phyloP scores from a whole-genome alignment of 2,113 vertebrate genomes.

The Channa argus region DNA sequence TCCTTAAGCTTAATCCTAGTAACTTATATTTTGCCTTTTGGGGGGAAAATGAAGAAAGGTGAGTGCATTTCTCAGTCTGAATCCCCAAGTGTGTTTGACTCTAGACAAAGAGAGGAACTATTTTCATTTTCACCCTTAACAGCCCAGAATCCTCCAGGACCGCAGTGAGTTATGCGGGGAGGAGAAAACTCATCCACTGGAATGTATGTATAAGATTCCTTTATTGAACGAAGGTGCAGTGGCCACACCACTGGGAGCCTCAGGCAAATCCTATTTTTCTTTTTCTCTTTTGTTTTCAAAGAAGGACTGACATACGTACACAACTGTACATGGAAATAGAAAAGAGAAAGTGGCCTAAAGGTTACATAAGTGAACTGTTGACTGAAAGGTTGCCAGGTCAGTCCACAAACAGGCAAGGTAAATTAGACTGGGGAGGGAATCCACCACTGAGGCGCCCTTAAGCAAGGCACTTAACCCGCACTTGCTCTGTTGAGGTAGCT shows the following conservation, averaged over 20 bases:
- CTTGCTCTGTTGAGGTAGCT: slow-evolving; percentile 22
- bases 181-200: slow-evolving; percentile 29
- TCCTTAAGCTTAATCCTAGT: slow-evolving; percentile 51
- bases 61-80: slow-evolving; percentile 42
- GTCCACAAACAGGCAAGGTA: slow-evolving; percentile 31
- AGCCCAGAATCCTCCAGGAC: slow-evolving; percentile 47
- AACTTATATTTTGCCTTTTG: slow-evolving; percentile 43
- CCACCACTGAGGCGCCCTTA: slow-evolving; percentile 42
- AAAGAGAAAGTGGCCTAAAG: slow-evolving; percentile 27
- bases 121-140: slow-evolving; percentile 59
- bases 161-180: slow-evolving; percentile 29
- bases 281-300: slow-evolving; percentile 29
- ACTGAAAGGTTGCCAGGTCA: slow-evolving; percentile 16
- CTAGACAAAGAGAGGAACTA: slow-evolving; percentile 50
- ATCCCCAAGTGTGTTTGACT: slow-evolving; percentile 56
- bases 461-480: slow-evolving; percentile 49
- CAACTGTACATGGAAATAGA: background rate
- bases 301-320: slow-evolving; percentile 21
- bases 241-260: slow-evolving; percentile 46
- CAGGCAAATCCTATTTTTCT: slow-evolving; percentile 45
- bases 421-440: slow-evolving; percentile 55
- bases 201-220: slow-evolving; percentile 56
- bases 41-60: slow-evolving; percentile 47
- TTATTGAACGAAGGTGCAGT: slow-evolving; percentile 49
- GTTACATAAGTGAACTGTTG: slow-evolving; percentile 37